Evolutionary conservation across 2,113 vertebrate genomes (phyloP), one percentile per base, ranked within the genome.

Genomic region (Callithrix jacchus): DNA sequence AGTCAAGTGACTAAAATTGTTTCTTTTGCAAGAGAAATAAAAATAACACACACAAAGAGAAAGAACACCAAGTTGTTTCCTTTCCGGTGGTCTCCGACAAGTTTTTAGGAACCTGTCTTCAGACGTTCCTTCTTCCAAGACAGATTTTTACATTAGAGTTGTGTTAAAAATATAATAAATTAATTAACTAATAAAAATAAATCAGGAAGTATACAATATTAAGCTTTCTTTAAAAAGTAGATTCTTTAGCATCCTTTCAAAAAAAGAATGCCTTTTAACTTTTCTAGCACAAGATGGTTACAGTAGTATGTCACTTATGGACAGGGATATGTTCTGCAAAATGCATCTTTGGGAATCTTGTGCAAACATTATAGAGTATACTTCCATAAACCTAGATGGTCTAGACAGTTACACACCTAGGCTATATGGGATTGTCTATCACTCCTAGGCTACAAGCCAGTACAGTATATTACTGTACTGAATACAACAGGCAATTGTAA

Each of bases 21-120:
- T 76, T 79, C 23, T 64, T 89, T 76, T 79, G 8, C 35, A 95
- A 93, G 77, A 89, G 42, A 79, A 95, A 90, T 49, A 93, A 90
- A 93, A 93, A 90, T 80, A 94, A 84, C 47, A 90, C 2, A 40
- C 21, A 81, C 23, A 80, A 45, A 95, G 17, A 88, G 35, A 81
- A 54, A 92, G 30, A 93, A 87, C 42, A 83, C 49, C 17, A 92
- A 87, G 71, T 88, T 27, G 87, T 49, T 95, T 96, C 37, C 58
- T 96, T 90, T 85, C n/a, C 35, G 89, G 23, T 5, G 54, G 95
- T 79, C 76, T 97, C 84, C 87, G 66, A 73, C 71, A 94, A 88
- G 14, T n/a, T 95, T 96, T 97, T 74, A 82, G 85, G 54, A 91
- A 58, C 70, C 6, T 80, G 40, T 74, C 20, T 95, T 49, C 14